Evolutionary conservation across 2,797 vertebrate genomes (phyloP).

Genomic region (Gallinago solitaria): DNA sequence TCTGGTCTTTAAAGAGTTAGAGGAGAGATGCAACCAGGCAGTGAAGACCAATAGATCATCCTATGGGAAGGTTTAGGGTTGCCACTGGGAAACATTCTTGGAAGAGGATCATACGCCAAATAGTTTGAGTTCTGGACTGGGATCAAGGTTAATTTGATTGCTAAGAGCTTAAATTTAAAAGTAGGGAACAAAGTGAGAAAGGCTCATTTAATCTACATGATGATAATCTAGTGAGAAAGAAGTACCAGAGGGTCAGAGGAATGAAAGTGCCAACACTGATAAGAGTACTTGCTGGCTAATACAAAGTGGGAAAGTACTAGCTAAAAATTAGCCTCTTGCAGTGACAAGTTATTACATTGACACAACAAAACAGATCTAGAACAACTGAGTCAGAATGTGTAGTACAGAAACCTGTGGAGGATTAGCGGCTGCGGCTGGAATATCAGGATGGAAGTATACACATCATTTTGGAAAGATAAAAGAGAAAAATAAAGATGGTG

Average conservation of each 20-base stretch:
- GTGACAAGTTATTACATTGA: background rate
- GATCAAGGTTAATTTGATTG: background rate
- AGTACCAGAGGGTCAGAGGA: background rate
- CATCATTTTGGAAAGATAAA: background rate
- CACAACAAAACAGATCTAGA: background rate
- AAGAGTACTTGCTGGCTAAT: background rate
- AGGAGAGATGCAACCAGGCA: background rate
- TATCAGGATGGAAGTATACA: background rate
- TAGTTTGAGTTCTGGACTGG: background rate
- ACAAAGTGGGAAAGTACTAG: background rate
- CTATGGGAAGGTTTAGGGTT: background rate
- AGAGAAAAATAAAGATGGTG: background rate
- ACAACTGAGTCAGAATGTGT: background rate
- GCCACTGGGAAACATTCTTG: background rate
- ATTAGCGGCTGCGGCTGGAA: background rate
- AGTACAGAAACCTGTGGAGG: background rate
- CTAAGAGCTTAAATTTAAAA: background rate
- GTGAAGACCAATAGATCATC: background rate
- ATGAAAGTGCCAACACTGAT: background rate
- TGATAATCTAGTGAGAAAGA: background rate
- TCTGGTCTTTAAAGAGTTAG: background rate
- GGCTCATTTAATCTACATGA: background rate
- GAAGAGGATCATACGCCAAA: background rate
- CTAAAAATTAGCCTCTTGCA: background rate
- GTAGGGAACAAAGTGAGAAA: background rate